Evolutionary conservation across 2,113 vertebrate species (phyloP), one percentile per base, ranked within the genome.

Genomic region (Petaurus breviceps): DNA sequence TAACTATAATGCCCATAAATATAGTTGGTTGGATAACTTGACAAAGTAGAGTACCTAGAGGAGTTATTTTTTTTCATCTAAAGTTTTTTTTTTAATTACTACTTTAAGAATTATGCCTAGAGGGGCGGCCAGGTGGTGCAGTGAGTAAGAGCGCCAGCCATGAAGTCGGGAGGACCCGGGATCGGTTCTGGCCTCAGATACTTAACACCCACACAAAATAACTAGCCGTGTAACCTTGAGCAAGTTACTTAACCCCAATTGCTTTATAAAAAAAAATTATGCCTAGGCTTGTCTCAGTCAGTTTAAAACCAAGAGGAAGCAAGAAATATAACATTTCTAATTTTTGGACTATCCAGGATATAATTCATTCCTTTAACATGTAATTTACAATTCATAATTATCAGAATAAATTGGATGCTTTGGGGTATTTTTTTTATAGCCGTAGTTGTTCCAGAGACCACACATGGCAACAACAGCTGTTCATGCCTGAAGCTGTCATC

Each of bases 371-470:
- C 14, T 77, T n/a, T 77, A 19, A 77, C 1, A 68, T 77, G 1
- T n/a, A 77, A n/a, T 26, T 55, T 55, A 26, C 11, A 37, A 37
- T 28, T 37, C 28, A 14, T 37, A 37, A 31, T 68, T 84, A 43
- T 84, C n/a, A 43, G 68, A 84, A 43, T 84, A 84, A 84, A 84
- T 8, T 23, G 19, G 6, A 84, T 84, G 16, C n/a, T 43, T 28
- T 68, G n/a, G 68, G n/a, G 31, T 68, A 68, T 16, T 68, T 68
- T 68, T 68, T 68, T 37, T 14, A 68, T 68, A 68, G 57, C 2
- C 1, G 19, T 96, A 98, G 98, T 98, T 95, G 96, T 99, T 90
- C 97, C 98, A 97, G 98, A 98, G 54, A 49, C 96, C 95, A 94
- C 97, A 0, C 97, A 99, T 0, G 98, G 97, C 37, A 96, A 95